Base-by-base conservation (phyloP, 1,140 invertebrate genomes). In the Heliothis virescens region DNA sequence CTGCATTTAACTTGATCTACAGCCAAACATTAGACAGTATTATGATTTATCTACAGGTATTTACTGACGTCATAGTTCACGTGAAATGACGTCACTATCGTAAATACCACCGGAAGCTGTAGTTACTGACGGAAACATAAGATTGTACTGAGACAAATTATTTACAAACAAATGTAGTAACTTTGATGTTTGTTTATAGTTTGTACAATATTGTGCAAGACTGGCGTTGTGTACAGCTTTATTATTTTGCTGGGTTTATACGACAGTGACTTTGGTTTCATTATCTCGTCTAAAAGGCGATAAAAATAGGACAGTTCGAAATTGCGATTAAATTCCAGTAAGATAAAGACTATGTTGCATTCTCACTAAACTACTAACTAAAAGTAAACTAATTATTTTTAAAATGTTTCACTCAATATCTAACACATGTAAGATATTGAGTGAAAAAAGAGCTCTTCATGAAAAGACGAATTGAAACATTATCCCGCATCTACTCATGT, bases 51-150 rank as follows among this genome's bases (percentile, higher is more conserved):
- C 34, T 47, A 16, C 16, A 65, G 60, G 41, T 65, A 65, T 65
- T 65, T 48, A 48, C 62, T 41, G 34, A 53, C 21, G 65, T 69
- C 65, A 69, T 50, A 52, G 52, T 69, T 15, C 15, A 29, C 29
- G 18, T 26, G 7, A 2, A 26, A 29, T 69, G 65, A 69, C 65
- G 65, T 69, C 65, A 52, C 65, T 1, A 4, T 15, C 47, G 48
- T 69, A 69, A 69, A 48, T 21, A 18, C 65, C 65, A 21, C 65
- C 65, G 65, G 65, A 69, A 69, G 65, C 65, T 69, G 48, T 41
- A 48, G 34, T 18, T 16, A 18, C 62, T 26, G 48, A 29, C 10
- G 65, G 65, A 69, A 69, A 69, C 52, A 52, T 69, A 41, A 63
- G 26, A 63, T 63, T 41, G 60, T 52, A 52, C 48, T 48, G 52